Conservation (phyloP, 2,113 vertebrate species). For the Megaceryle torquata region DNA sequence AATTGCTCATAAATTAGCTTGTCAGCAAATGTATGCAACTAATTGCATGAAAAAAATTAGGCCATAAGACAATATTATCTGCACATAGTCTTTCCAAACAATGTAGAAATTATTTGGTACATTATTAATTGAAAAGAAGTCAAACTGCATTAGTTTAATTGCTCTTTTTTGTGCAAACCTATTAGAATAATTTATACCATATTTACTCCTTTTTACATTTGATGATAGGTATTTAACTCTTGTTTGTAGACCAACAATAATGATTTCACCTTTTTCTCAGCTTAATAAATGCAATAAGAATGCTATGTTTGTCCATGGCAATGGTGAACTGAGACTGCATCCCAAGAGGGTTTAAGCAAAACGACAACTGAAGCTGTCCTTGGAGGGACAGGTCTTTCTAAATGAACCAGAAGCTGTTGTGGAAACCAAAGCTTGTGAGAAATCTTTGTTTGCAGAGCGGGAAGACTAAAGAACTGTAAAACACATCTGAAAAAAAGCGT, state of each 20-base stretch:
- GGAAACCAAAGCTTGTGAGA: background rate
- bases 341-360: background rate
- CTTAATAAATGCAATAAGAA: background rate
- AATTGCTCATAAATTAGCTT: constrained; percentile 73
- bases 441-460: background rate
- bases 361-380: background rate
- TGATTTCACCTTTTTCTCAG: constrained; percentile 33
- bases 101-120: constrained; percentile 55
- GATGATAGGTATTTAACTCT: constrained; percentile 66
- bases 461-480: background rate
- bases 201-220: constrained; percentile 64
- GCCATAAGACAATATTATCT: constrained; percentile 59
- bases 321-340: background rate
- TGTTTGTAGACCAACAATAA: constrained; percentile 58
- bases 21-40: constrained; percentile 70
- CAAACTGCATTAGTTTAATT: constrained; percentile 67
- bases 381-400: background rate
- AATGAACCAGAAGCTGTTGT: background rate
- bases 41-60: constrained; percentile 67
- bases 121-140: constrained; percentile 71
- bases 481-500: background rate
- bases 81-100: constrained; percentile 65
- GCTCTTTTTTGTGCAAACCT: constrained; percentile 62
- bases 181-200: constrained; percentile 66
- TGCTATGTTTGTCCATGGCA: background rate